Base-by-base conservation (phyloP, 2,113 vertebrate genomes). In the Recurvirostra avosetta region DNA sequence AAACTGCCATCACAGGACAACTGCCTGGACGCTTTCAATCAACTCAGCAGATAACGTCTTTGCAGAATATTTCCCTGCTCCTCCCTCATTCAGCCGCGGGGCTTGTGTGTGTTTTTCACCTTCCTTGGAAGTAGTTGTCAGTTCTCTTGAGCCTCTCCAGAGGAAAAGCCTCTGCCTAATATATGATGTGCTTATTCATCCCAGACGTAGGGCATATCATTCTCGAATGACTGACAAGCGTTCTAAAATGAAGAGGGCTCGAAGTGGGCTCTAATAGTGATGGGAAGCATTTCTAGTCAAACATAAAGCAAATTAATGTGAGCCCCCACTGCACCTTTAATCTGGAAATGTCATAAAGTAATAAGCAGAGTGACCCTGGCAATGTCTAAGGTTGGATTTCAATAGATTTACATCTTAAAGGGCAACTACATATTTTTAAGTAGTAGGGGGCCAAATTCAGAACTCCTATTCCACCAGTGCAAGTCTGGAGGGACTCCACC, bases 251-350 rank as follows among this genome's bases (percentile, higher is more conserved):
- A 98, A 98, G 97, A 97, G 97, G 96, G 96, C 95, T 97, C 74
- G 4, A 97, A 97, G 96, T 98, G 95, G 97, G 97, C 97, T 97
- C 97, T 97, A 96, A 96, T 96, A 96, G 98, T 95, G 96, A 98
- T 91, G 97, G 98, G 98, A 98, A 98, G 96, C 96, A 97, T 98
- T 98, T 98, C 98, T 98, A 98, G 98, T 98, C 98, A 99, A 99
- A 98, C 98, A 99, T 98, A 98, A 98, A 98, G 98, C 98, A 98
- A 98, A 98, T 98, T 98, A 99, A 98, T 98, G 98, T 97, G 98
- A 97, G 97, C 98, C 97, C 97, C 96, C 97, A 96, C 94, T 97
- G 97, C 97, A 97, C 97, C 98, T 98, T 98, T 98, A 97, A 98
- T 98, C 98, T 98, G 97, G 97, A 98, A 98, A 98, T 98, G 98